These are phyloP conservation scores for Myotis davidii DNA, from an alignment of 2,113 vertebrate species.

Conservation along the genomic window DNA sequence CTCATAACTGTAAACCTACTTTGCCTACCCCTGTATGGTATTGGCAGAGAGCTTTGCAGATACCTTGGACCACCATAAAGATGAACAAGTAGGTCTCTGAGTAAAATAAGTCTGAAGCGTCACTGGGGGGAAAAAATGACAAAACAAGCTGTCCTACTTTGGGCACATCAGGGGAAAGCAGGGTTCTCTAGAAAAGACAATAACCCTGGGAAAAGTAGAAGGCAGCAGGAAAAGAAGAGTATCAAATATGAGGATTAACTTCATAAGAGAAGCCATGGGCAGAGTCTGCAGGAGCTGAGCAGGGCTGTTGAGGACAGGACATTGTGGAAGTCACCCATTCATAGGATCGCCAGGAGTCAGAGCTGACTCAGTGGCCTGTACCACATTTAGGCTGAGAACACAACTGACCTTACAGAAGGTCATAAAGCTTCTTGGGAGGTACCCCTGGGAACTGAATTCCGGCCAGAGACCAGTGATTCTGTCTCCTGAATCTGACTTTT, in stretches of 20 bases:
- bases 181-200: background rate
- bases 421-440: background rate
- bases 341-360: background rate
- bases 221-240: background rate
- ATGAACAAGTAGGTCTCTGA: background rate
- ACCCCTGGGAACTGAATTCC: background rate
- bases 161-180: background rate
- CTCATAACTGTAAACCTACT: too few relatives aligned
- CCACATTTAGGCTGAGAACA: background rate
- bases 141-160: background rate
- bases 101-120: background rate
- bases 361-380: background rate
- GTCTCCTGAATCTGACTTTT: background rate
- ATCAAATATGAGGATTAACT: background rate
- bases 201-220: background rate
- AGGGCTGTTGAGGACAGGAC: background rate
- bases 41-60: background rate
- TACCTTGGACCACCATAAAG: background rate
- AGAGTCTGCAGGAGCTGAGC: background rate
- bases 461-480: background rate
- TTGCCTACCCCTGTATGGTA: background rate
- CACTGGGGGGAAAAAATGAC: background rate
- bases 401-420: background rate
- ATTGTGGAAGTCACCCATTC: background rate
- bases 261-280: background rate